Evolutionary conservation across 2,113 vertebrate genomes (phyloP).

Genomic region (Procavia capensis): DNA sequence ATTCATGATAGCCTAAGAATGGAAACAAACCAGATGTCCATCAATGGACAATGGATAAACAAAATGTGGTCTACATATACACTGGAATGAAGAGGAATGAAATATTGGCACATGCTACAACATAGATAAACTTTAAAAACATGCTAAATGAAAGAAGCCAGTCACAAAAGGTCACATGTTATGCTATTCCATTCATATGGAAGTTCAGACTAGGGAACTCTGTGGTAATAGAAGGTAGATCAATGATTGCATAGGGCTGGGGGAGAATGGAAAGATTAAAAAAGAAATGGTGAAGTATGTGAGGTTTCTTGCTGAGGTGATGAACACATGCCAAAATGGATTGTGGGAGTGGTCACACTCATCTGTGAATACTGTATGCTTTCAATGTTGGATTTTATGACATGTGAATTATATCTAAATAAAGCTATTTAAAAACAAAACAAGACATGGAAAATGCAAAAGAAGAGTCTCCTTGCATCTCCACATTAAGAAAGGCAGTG

Average conservation of each 20-base stretch:
- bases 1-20: background rate
- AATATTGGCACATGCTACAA: background rate
- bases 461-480: background rate
- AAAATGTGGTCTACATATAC: background rate
- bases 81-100: background rate
- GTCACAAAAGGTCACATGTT: background rate
- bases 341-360: background rate
- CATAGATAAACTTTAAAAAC: background rate
- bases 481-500: rapidly evolving
- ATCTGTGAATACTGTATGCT: background rate
- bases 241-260: background rate
- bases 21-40: background rate
- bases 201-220: background rate
- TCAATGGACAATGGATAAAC: background rate
- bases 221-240: background rate
- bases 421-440: background rate
- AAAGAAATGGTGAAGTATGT: background rate
- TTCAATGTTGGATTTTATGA: background rate
- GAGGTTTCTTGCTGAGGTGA: background rate
- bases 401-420: background rate
- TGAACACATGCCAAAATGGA: background rate
- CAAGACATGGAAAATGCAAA: rapidly evolving
- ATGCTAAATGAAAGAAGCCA: background rate
- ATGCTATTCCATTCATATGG: background rate
- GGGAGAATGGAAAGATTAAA: background rate